Percentiles rank a stretch among this genome's conserved stretches.
These are phyloP conservation scores for Phoxinus phoxinus DNA, from an alignment of 2,113 vertebrate species.

Conservation along the genomic window DNA sequence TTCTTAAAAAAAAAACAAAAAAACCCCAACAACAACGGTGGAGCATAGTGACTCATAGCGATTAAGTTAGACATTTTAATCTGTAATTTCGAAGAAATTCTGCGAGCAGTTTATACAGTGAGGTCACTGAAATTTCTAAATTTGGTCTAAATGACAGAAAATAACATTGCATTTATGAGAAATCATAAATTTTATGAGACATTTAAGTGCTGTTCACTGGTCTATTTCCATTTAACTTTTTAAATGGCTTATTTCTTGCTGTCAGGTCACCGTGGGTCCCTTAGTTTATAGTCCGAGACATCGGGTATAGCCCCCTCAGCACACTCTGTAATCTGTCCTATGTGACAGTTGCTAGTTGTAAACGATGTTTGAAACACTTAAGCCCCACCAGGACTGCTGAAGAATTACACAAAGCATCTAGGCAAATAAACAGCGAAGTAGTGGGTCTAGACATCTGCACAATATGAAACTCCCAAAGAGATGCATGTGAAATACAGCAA, in stretches of 20 bases:
- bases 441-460: not conserved
- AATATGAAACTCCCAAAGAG: not conserved
- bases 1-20: not conserved
- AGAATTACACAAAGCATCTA: not conserved
- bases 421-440: not conserved
- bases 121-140: not conserved
- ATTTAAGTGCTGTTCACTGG: not conserved
- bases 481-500: not conserved
- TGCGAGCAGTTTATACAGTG: too few relatives aligned
- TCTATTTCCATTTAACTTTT: not conserved
- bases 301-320: not conserved
- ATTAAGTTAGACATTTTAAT: not conserved
- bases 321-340: not conserved
- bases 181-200: too few relatives aligned
- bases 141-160: not conserved
- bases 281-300: not conserved
- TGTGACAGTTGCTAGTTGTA: constrained; percentile 2
- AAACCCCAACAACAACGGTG: not conserved
- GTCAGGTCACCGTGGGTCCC: not conserved
- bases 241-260: not conserved
- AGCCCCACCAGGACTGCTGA: not conserved
- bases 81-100: not conserved
- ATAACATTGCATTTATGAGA: not conserved
- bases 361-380: constrained; percentile 7
- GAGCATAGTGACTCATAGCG: not conserved